Evolutionary conservation across 30 jellyfish, hydroid and myxozoan genomes (phyloP).

Genomic region (Chrysaora quinquecirrha): DNA sequence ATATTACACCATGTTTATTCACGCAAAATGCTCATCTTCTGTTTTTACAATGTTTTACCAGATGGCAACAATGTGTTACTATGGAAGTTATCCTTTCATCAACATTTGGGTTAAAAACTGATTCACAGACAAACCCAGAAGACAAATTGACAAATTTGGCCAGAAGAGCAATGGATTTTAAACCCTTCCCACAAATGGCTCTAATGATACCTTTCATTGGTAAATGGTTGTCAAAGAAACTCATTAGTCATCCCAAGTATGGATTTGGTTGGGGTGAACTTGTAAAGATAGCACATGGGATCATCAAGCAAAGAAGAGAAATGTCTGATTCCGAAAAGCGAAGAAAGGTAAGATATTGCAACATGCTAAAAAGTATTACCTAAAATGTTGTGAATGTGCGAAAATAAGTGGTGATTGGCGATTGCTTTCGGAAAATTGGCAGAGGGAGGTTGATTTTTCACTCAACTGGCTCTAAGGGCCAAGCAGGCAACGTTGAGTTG

Average conservation of each 20-base stretch:
- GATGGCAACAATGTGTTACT: conserved; percentile 63
- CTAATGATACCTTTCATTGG: conserved; percentile 59
- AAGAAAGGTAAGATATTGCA: too few relatives aligned
- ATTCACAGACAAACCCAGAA: conserved; percentile 62
- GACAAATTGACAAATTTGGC: conserved; percentile 53
- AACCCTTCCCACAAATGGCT: conserved; percentile 33
- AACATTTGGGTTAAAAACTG: conserved; percentile 60
- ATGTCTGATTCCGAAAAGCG: not conserved
- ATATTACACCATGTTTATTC: too few relatives aligned
- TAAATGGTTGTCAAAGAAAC: not conserved
- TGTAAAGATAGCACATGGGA: not conserved
- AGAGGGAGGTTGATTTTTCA: too few relatives aligned
- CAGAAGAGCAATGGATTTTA: conserved; percentile 34
- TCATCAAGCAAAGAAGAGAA: not conserved
- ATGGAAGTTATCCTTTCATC: conserved; percentile 73
- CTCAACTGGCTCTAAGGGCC: too few relatives aligned
- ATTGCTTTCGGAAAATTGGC: too few relatives aligned
- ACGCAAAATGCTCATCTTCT: too few relatives aligned
- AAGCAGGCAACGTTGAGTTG: too few relatives aligned
- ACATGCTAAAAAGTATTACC: too few relatives aligned
- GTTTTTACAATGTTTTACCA: too few relatives aligned
- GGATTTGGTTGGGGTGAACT: conserved; percentile 17
- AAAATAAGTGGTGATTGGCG: too few relatives aligned
- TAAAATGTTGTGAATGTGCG: too few relatives aligned
- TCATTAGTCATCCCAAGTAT: not conserved